Base-by-base conservation (phyloP, 1,140 invertebrate genomes). In the Neuroterus valhalla region DNA sequence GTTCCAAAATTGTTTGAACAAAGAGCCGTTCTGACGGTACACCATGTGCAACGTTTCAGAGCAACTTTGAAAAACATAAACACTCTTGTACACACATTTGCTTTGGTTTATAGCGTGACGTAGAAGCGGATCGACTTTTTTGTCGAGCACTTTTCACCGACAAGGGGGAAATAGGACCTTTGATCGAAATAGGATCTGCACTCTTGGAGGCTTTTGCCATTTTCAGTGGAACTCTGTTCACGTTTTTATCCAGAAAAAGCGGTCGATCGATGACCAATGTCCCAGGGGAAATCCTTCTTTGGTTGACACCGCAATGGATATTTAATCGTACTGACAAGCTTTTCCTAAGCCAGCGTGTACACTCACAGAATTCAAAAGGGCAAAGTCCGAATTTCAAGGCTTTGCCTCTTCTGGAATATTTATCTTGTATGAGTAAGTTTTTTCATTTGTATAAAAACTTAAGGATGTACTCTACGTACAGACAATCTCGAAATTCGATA, bases 251-350 rank as follows among this genome's bases (percentile, higher is more conserved):
- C 21, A 62, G 31, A 26, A 62, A 62, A 62, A 62, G 23, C 74
- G 72, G 66, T 76, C 70, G 78, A 79, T 66, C 78, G 72, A 71
- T 74, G 71, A 70, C 52, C 72, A 78, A 78, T 78, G 73, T 74
- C 70, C 48, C 31, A 68, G 23, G 70, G 74, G 62, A 75, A 78
- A 75, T 78, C 70, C 73, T 72, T 73, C 68, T 68, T 69, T 69
- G 70, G 70, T 66, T 79, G 74, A 79, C 74, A 76, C 74, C 71
- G 42, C 68, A 52, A 62, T 52, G 71, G 72, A 71, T 77, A 79
- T 77, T 79, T 76, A 79, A 79, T 79, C 75, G 78, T 70, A 70
- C 70, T 75, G 73, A 72, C 74, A 79, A 78, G 76, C 74, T 76
- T 76, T 76, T 67, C 42, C 71, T 72, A 69, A 71, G 74, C 17